Percentiles rank a stretch among this genome's conserved stretches.
Evolutionary conservation across 2,113 vertebrate species (phyloP).

Genomic region (pig (Sus scrofa)): DNA sequence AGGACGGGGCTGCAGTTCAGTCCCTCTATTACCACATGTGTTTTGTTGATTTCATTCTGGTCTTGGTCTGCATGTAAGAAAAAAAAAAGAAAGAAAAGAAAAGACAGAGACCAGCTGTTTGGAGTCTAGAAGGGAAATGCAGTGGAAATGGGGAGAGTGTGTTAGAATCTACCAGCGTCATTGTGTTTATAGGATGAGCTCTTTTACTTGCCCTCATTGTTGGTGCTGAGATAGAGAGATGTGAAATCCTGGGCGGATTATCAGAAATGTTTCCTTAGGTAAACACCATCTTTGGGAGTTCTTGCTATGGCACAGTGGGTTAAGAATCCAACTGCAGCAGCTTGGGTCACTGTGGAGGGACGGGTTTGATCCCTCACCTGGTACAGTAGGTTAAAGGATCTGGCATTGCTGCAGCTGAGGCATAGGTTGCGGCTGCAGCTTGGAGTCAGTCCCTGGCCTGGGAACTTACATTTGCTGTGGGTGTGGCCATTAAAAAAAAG

Average conservation of each 20-base stretch:
- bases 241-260: not conserved
- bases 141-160: not conserved
- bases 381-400: too few species aligned
- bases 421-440: too few species aligned
- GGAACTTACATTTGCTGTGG: too few species aligned
- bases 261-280: not conserved
- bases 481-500: too few species aligned
- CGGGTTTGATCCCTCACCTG: too few species aligned
- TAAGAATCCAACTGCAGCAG: too few species aligned
- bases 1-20: not conserved
- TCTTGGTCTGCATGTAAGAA: not conserved
- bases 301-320: too few species aligned
- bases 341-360: too few species aligned
- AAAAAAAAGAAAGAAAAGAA: not conserved
- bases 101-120: constrained; percentile 31
- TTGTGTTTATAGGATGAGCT: not conserved
- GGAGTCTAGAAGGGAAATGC: not conserved
- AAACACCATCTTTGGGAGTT: not conserved
- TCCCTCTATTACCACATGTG: not conserved
- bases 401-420: too few species aligned
- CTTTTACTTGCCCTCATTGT: not conserved
- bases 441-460: too few species aligned
- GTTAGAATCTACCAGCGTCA: not conserved
- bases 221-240: not conserved
- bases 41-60: constrained; percentile 1